Evolutionary conservation across 1,140 invertebrate species (phyloP).

Genomic region (Drosophila kohkoa): DNA sequence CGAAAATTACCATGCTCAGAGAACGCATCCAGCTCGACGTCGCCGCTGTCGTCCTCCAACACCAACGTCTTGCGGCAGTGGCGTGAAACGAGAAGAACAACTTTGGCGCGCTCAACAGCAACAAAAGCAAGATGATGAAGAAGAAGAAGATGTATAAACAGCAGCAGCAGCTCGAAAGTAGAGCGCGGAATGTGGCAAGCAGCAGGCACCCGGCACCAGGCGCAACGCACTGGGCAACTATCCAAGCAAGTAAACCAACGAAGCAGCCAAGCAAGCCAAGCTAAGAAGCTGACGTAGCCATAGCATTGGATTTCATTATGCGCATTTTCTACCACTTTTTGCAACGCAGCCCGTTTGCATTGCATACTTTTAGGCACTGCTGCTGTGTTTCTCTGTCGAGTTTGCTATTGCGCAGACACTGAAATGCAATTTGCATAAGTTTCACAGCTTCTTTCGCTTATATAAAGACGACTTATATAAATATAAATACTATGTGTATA

Average conservation of each 20-base stretch:
- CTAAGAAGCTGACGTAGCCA: slow-evolving; percentile 67
- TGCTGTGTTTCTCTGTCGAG: slow-evolving; percentile 65
- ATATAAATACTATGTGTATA: slow-evolving; percentile 82
- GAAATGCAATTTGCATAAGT: slow-evolving; percentile 84
- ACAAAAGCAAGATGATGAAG: slow-evolving; percentile 35
- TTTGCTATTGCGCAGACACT: slow-evolving; percentile 77
- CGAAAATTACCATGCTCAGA: slow-evolving; percentile 80
- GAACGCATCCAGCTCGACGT: slow-evolving; percentile 30
- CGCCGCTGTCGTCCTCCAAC: slow-evolving; percentile 40
- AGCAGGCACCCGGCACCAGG: slow-evolving; percentile 10
- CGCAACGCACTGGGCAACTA: slow-evolving; percentile 35
- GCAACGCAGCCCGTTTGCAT: slow-evolving; percentile 69
- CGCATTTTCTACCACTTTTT: slow-evolving; percentile 79
- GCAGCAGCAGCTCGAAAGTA: slow-evolving; percentile 55
- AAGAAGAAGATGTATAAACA: slow-evolving; percentile 25
- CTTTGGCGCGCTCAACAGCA: slow-evolving; percentile 70
- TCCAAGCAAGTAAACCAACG: slow-evolving; percentile 16
- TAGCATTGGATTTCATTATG: slow-evolving; percentile 81
- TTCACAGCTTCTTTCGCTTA: slow-evolving; percentile 82
- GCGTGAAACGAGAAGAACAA: slow-evolving; percentile 77
- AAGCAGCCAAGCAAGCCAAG: slow-evolving; percentile 57
- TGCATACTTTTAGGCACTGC: slow-evolving; percentile 77
- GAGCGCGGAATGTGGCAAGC: slow-evolving; percentile 70
- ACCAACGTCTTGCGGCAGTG: slow-evolving; percentile 61
- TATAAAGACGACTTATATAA: slow-evolving; percentile 78